Conservation (phyloP, 2,797 vertebrate species). For the Hemibagrus guttatus region DNA sequence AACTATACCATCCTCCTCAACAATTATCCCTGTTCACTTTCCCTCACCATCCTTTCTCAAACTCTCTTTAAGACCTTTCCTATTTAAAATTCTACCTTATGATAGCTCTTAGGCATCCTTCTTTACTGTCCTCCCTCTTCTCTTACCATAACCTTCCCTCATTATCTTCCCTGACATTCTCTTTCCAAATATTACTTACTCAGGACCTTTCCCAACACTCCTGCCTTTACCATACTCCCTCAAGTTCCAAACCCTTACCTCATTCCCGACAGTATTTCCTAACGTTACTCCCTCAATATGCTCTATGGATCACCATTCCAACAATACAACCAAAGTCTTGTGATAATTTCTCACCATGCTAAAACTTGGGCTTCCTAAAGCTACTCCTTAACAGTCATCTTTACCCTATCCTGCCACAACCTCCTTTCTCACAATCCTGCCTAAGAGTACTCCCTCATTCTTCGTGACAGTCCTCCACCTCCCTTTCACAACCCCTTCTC, state of each 20-base stretch:
- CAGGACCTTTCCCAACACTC: not conserved
- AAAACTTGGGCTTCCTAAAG: not conserved
- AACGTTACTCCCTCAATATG: not conserved
- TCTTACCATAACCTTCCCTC: not conserved
- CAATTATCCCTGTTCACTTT: not conserved
- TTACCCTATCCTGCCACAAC: not conserved
- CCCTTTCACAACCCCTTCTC: not conserved
- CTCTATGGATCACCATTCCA: not conserved
- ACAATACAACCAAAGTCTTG: not conserved
- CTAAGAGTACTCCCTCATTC: not conserved
- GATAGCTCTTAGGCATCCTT: not conserved
- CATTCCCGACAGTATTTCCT: not conserved
- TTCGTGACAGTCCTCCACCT: not conserved
- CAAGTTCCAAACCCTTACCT: not conserved
- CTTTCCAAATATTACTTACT: not conserved
- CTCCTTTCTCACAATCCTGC: not conserved
- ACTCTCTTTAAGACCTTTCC: not conserved
- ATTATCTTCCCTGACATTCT: constrained; percentile 2
- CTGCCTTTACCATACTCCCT: not conserved
- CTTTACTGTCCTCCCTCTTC: not conserved
- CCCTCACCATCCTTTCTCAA: not conserved
- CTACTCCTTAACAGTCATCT: not conserved
- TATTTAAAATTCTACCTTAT: not conserved
- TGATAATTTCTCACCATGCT: not conserved
- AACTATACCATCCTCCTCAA: not conserved